phyloP scores from a whole-genome alignment of 1,140 invertebrate genomes.

The Heterodera carotae region DNA sequence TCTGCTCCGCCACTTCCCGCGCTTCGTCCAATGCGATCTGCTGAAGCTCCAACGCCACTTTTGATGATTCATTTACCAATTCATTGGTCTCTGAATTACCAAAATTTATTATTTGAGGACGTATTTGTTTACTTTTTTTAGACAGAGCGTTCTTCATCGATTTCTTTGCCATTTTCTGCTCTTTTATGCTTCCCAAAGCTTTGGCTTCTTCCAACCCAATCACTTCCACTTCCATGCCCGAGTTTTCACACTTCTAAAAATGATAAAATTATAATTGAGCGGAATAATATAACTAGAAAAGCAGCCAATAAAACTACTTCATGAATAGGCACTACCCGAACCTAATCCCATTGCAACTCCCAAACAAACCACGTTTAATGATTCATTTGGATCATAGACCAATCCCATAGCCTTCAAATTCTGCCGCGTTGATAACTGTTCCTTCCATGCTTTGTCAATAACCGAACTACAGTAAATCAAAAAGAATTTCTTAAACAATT shows the following conservation, averaged over 20 bases:
- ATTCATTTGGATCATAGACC: constrained; percentile 30
- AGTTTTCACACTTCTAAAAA: not conserved
- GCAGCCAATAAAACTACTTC: too few relatives aligned
- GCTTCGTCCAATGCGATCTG: constrained; percentile 25
- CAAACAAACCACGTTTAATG: not conserved
- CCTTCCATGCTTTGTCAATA: constrained; percentile 19
- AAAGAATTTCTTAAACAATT: not conserved
- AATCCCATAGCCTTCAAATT: constrained; percentile 26
- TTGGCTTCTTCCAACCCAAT: not conserved
- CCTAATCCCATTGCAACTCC: too few relatives aligned
- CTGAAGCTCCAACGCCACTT: constrained; percentile 11
- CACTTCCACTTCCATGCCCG: constrained; percentile 19
- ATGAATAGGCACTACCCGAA: too few relatives aligned
- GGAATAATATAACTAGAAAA: too few relatives aligned
- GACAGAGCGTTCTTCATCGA: not conserved
- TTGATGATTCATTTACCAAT: not conserved
- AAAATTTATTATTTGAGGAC: not conserved
- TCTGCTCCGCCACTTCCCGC: constrained; percentile 15
- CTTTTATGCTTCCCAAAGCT: not conserved
- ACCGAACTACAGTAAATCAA: not conserved
- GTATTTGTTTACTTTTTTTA: not conserved
- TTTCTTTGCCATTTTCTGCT: not conserved
- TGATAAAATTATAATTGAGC: too few relatives aligned
- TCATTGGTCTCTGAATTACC: not conserved
- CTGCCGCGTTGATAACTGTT: constrained; percentile 3